phyloP scores from a whole-genome alignment of 2,113 vertebrate species.

The Lepisosteus osseus region DNA sequence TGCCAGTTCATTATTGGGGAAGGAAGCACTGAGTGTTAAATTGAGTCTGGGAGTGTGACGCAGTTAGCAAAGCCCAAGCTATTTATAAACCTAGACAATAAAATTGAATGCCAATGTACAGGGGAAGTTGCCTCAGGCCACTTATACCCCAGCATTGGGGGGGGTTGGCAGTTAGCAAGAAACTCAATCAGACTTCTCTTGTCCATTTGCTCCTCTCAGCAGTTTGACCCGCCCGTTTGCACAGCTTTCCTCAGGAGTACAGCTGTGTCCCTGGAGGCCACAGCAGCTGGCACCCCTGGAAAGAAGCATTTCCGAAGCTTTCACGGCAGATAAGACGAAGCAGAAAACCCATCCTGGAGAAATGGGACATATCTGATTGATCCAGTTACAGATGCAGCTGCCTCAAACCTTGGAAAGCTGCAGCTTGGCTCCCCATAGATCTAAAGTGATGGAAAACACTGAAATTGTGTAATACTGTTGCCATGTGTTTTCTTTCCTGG shows the following conservation, averaged over 20 bases:
- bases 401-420: background rate
- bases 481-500: no score
- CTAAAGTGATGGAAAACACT: no score
- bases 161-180: constrained; percentile 17
- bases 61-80: background rate
- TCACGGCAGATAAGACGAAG: background rate
- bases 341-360: background rate
- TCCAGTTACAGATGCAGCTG: background rate
- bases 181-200: constrained; percentile 37
- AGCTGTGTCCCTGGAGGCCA: background rate
- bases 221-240: constrained; percentile 42
- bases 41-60: background rate
- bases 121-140: background rate
- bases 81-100: constrained; percentile 1
- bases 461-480: no score
- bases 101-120: background rate
- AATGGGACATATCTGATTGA: background rate
- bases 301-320: background rate
- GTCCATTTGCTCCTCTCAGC: background rate
- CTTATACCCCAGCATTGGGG: background rate
- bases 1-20: background rate
- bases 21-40: background rate
- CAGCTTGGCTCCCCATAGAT: no score
- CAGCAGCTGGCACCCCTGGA: background rate
- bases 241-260: constrained; percentile 7